Percentiles rank a stretch among this genome's conserved stretches.
phyloP scores from a whole-genome alignment of 2,113 vertebrate genomes.

The Chaetodon auriga region DNA sequence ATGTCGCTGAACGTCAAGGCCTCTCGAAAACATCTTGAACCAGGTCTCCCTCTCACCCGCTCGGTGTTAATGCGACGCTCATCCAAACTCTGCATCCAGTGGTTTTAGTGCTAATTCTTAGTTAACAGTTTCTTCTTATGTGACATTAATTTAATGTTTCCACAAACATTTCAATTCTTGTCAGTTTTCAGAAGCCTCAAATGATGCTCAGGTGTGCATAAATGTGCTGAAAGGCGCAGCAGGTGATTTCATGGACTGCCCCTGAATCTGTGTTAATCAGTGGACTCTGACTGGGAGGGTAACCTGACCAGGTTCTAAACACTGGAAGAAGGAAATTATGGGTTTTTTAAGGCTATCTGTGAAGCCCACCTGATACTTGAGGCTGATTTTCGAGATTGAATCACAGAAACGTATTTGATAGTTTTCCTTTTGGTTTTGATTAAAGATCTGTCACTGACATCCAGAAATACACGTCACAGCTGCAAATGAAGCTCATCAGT shows the following conservation, averaged over 20 bases:
- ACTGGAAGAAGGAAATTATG: not conserved
- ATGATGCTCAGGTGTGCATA: no score
- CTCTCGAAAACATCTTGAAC: not conserved
- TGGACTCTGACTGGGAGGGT: not conserved
- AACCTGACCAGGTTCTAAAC: not conserved
- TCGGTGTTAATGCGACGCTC: not conserved
- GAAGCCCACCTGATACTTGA: no score
- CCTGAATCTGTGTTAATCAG: not conserved
- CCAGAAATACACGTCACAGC: not conserved
- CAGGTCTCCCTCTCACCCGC: not conserved
- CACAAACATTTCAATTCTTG: not conserved
- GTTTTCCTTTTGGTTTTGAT: not conserved
- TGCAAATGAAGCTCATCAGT: not conserved
- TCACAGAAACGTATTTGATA: not conserved
- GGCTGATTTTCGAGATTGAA: not conserved
- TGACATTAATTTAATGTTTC: not conserved
- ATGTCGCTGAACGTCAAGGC: constrained; percentile 44
- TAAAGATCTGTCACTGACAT: not conserved
- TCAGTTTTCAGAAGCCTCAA: no score
- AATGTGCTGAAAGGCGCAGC: not conserved
- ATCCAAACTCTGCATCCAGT: no score
- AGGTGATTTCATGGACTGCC: not conserved
- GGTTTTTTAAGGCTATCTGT: no score
- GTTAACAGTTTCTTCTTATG: no score
- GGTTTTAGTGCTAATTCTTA: no score